phyloP scores from a whole-genome alignment of 2,113 vertebrate species.

The Ptychochromis oligacanthus region DNA sequence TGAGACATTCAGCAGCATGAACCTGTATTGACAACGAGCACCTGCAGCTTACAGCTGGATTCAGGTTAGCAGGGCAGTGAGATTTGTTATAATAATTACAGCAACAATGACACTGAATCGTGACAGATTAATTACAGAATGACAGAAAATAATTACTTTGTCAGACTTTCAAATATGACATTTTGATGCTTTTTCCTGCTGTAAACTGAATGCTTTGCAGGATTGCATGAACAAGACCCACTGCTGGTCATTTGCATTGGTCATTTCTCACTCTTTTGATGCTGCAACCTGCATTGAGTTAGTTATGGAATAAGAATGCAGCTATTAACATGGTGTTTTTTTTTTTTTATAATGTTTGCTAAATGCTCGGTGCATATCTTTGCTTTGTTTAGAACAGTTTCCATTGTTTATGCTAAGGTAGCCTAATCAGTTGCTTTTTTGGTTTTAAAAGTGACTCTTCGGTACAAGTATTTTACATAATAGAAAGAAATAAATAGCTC shows the following conservation, averaged over 20 bases:
- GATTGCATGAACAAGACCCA: background rate
- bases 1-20: background rate
- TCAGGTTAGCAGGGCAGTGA: background rate
- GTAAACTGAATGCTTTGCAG: background rate
- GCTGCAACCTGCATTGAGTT: background rate
- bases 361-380: too few species aligned
- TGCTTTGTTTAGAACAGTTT: background rate
- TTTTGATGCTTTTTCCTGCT: background rate
- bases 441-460: background rate
- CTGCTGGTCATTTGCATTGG: background rate
- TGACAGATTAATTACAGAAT: background rate
- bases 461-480: background rate
- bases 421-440: background rate
- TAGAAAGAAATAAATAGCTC: background rate
- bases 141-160: background rate
- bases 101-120: background rate
- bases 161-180: background rate
- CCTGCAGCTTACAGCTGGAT: background rate
- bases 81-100: background rate
- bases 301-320: background rate
- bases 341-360: background rate
- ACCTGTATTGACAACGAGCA: background rate
- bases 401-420: background rate
- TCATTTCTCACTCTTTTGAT: background rate
- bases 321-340: background rate